Percentiles rank a stretch among this genome's conserved stretches.
Evolutionary conservation across 1,140 invertebrate genomes (phyloP).

Genomic region (Drosophila quadrilineata): DNA sequence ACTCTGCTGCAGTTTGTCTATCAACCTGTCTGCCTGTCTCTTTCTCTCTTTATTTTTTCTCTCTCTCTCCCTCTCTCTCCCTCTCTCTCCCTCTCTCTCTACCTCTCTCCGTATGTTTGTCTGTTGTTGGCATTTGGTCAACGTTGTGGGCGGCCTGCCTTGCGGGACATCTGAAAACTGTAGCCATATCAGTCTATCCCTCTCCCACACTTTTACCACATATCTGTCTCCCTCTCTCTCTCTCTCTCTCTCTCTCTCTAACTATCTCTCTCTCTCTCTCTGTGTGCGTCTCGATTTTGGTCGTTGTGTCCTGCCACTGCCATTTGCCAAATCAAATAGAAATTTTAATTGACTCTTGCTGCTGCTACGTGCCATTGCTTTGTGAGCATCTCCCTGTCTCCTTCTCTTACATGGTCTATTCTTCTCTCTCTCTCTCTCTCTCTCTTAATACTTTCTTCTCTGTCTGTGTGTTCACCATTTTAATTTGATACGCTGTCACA

Average conservation of each 20-base stretch:
- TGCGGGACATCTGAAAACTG: constrained; percentile 8
- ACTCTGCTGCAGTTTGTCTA: constrained; percentile 38
- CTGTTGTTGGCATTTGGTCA: constrained; percentile 70
- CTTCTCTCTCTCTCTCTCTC: too few relatives aligned
- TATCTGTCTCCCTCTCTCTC: too few relatives aligned
- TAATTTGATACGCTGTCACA: constrained; percentile 52
- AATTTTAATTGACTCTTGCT: constrained; percentile 76
- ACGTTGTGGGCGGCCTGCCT: constrained; percentile 34
- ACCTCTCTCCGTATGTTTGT: too few relatives aligned
- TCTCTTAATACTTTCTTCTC: too few relatives aligned
- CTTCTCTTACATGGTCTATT: too few relatives aligned
- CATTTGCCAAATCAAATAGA: constrained; percentile 77
- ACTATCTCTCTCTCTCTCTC: too few relatives aligned
- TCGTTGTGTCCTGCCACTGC: constrained; percentile 49
- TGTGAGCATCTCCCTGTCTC: neutral
- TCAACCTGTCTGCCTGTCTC: constrained; percentile 8
- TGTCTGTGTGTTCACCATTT: constrained; percentile 29
- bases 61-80: too few relatives aligned
- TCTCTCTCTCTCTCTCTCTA: too few relatives aligned
- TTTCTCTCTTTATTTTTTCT: too few relatives aligned
- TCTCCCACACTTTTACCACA: too few relatives aligned
- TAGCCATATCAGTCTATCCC: neutral
- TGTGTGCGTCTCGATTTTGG: constrained; percentile 7
- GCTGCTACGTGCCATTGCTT: constrained; percentile 34
- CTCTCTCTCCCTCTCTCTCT: too few relatives aligned